phyloP scores from a whole-genome alignment of 2,888 invertebrate genomes.

The Eupithecia subfuscata region DNA sequence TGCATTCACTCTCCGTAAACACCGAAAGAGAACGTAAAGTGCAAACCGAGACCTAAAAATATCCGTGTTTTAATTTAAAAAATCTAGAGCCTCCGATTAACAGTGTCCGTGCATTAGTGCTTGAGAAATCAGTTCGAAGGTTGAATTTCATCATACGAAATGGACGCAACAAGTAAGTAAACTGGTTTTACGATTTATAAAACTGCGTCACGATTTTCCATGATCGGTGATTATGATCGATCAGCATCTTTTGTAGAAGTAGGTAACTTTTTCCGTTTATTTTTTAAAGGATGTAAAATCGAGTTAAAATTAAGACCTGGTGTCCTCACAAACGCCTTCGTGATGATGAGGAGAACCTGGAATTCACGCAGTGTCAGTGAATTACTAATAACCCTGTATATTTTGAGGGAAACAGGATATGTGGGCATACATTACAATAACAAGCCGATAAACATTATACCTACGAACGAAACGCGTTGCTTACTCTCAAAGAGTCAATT shows the following conservation, averaged over 20 bases:
- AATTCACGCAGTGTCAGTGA: no score
- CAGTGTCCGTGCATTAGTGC: slow-evolving; percentile 45
- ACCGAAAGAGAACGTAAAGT: slow-evolving; percentile 62
- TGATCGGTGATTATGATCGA: slow-evolving; percentile 5
- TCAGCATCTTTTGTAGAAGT: background rate
- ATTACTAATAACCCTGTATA: no score
- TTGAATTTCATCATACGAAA: slow-evolving; percentile 72
- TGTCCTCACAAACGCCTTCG: no score
- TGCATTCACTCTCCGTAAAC: slow-evolving; percentile 78
- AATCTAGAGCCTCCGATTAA: slow-evolving; percentile 28
- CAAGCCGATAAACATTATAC: background rate
- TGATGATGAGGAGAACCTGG: no score
- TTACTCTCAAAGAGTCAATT: background rate
- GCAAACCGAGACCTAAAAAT: background rate
- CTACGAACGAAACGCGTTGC: background rate
- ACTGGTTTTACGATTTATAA: slow-evolving; percentile 54
- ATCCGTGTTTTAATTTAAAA: background rate
- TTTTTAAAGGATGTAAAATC: background rate
- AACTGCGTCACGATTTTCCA: slow-evolving; percentile 36
- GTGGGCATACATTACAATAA: background rate
- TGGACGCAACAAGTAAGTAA: slow-evolving; percentile 82
- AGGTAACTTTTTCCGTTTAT: background rate
- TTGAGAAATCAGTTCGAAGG: slow-evolving; percentile 70
- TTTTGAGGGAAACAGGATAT: background rate
- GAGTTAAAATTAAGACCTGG: no score